Base-by-base conservation (phyloP, 2,113 vertebrate genomes). In the Hippoglossus stenolepis region DNA sequence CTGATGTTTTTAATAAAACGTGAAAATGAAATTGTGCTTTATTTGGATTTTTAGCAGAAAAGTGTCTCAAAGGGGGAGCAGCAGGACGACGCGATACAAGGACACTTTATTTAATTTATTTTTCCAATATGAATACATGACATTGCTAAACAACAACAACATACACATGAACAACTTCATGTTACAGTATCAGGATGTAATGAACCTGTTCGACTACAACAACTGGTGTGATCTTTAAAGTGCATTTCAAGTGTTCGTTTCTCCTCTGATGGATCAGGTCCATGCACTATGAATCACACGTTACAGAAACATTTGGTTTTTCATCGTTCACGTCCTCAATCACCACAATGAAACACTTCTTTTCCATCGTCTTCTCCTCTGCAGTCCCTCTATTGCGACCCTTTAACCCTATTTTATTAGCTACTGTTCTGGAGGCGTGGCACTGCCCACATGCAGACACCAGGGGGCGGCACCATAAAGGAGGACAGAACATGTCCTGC, bases 1-100 rank as follows among this genome's bases (percentile, higher is more conserved):
- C 63, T 59, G 8, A 54, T 18, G 24, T 78, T 87, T 84, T 26
- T 65, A 90, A 85, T 89, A 88, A 90, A 91, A 80, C 43, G 1
- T 28, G 0, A 57, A 77, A 75, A 73, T 21, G 0, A 63, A 62
- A 57, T 2, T 0, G n/a, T 47, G 45, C 0, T 51, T 65, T n/a
- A 8, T 15, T 62, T 24, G 40, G 2, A 38, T 18, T 5, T 26
- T 65, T 38, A 8, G 31, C 31, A 35, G 31, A 35, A 7, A 35
- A 35, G 31, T 35, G 6, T 38, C 31, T 31, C 6, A 31, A 7
- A 31, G 31, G 23, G 23, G 23, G 23, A 23, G 23, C 24, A 24
- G 24, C 24, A 24, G 24, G 40, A 43, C 3, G 3, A 40, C 17
- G 23, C 28, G 35, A 38, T 10, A 67, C 43, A 72, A 18, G 24